These are phyloP conservation scores for Cherax quadricarinatus DNA, from an alignment of 1,140 invertebrate genomes.

Conservation along the genomic window DNA sequence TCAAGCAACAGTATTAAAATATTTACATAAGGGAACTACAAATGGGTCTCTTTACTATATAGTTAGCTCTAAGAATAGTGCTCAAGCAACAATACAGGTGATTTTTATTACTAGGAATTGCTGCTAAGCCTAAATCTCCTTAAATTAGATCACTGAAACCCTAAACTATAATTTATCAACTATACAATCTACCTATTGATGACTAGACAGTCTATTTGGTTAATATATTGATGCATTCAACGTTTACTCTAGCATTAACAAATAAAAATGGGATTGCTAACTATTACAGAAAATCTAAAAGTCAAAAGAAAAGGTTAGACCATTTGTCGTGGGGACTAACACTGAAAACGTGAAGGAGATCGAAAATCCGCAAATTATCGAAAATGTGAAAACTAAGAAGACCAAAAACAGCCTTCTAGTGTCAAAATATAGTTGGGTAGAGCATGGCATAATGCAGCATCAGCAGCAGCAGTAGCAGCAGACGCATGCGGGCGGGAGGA, in stretches of 20 bases:
- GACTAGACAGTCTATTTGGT: slow-evolving; percentile 28
- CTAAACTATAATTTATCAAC: slow-evolving; percentile 34
- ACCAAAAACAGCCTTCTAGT: slow-evolving; percentile 56
- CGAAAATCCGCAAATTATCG: slow-evolving; percentile 58
- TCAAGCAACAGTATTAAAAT: slow-evolving; percentile 22
- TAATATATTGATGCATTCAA: slow-evolving; percentile 39
- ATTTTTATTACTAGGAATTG: slow-evolving; percentile 26
- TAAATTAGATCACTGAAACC: slow-evolving; percentile 13
- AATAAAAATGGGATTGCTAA: slow-evolving; percentile 36
- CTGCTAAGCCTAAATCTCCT: slow-evolving; percentile 54
- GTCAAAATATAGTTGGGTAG: slow-evolving; percentile 52
- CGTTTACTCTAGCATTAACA: slow-evolving; percentile 38
- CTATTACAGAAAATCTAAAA: slow-evolving; percentile 53
- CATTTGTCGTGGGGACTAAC: not conserved
- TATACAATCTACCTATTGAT: slow-evolving; percentile 38
- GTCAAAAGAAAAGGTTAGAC: slow-evolving; percentile 9
- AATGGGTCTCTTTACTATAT: slow-evolving; percentile 30
- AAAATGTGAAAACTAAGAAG: slow-evolving; percentile 61
- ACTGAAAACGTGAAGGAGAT: slow-evolving; percentile 42
- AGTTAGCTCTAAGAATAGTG: slow-evolving; percentile 24
- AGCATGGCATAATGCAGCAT: slow-evolving; percentile 45
- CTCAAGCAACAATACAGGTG: slow-evolving; percentile 35
- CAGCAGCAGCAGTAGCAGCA: slow-evolving; percentile 60
- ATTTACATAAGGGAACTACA: slow-evolving; percentile 48
- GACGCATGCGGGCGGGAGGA: slow-evolving; percentile 53